Base-by-base conservation (phyloP, 2,113 vertebrate genomes). In the Passerina amoena region DNA sequence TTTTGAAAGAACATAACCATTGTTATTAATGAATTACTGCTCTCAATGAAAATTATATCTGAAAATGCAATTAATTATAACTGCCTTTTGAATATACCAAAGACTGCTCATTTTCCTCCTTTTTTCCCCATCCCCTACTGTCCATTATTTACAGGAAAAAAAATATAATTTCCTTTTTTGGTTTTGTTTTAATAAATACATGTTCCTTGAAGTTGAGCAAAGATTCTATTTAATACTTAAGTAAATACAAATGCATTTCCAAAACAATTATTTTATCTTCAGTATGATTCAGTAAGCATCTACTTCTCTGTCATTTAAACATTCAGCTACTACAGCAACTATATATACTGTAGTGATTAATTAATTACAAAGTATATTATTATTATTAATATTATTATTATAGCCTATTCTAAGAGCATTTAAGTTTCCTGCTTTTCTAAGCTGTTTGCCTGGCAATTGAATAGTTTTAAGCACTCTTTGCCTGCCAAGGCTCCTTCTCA, bases 41-140 rank as follows among this genome's bases (percentile, higher is more conserved):
- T 82, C 28, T 47, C 14, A 85, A 40, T 57, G 70, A 70, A 60
- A 85, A 56, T 24, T 5, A 25, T 51, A 51, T 35, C 18, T 65
- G 14, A 8, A 19, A 12, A 53, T 30, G 3, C 27, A 7, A 61
- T 85, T 82, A 66, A 69, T 53, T 56, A 17, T 19, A 65, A 47
- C 6, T 78, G 5, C 11, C 6, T 71, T 65, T 45, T 70, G 17
- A 82, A 57, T 82, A 45, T 37, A 59, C 9, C 1, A 3, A 72
- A 64, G 12, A 6, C 4, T 50, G 16, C 8, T 35, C 1, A 2
- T 7, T 48, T 75, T 38, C 14, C 33, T 4, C 1, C 17, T 31
- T 12, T 7, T 56, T 51, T 8, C 2, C 14, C 17, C 15, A 51
- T 44, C 1, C 1, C 3, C 5, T 47, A 28, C 38, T 64, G 9